phyloP scores from a whole-genome alignment of 2,797 vertebrate genomes.

The Lophius americanus region DNA sequence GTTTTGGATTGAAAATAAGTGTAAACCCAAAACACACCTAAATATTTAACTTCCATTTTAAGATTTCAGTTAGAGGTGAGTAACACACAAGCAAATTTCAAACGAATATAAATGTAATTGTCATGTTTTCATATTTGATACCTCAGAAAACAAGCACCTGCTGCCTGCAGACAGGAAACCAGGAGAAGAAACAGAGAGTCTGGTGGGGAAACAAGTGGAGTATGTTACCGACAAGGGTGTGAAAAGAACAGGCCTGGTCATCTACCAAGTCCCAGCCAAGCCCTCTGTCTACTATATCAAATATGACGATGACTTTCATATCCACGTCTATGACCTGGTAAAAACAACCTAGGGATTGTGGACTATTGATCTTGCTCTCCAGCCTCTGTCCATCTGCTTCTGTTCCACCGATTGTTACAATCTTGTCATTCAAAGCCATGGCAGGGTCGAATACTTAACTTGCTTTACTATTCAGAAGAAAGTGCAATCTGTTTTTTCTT shows the following conservation, averaged over 20 bases:
- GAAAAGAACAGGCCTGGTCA: constrained; percentile 87
- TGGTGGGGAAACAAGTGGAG: constrained; percentile 88
- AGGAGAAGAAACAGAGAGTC: constrained; percentile 85
- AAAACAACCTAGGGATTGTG: constrained; percentile 83
- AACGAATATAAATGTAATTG: background rate
- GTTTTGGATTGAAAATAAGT: too few species aligned
- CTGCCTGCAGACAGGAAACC: constrained; percentile 87
- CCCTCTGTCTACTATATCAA: constrained; percentile 89
- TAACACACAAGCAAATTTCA: background rate
- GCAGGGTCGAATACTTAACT: constrained; percentile 50
- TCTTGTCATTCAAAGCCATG: constrained; percentile 51
- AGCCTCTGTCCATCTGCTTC: constrained; percentile 51
- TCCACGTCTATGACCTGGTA: constrained; percentile 88
- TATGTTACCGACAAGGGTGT: constrained; percentile 87
- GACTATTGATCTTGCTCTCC: constrained; percentile 49
- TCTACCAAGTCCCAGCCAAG: constrained; percentile 87
- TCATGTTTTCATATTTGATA: constrained; percentile 15
- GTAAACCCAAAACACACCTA: too few species aligned
- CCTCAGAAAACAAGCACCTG: constrained; percentile 86
- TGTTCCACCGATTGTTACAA: constrained; percentile 45
- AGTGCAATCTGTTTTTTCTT: constrained; percentile 44
- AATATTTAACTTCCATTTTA: background rate
- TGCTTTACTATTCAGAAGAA: constrained; percentile 63
- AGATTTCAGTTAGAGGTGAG: background rate
- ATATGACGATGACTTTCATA: constrained; percentile 89